Percentiles rank a stretch among this genome's conserved stretches.
These are phyloP conservation scores for Spatulosminthurus flaviceps DNA, from an alignment of 2,888 invertebrate species.

Conservation along the genomic window DNA sequence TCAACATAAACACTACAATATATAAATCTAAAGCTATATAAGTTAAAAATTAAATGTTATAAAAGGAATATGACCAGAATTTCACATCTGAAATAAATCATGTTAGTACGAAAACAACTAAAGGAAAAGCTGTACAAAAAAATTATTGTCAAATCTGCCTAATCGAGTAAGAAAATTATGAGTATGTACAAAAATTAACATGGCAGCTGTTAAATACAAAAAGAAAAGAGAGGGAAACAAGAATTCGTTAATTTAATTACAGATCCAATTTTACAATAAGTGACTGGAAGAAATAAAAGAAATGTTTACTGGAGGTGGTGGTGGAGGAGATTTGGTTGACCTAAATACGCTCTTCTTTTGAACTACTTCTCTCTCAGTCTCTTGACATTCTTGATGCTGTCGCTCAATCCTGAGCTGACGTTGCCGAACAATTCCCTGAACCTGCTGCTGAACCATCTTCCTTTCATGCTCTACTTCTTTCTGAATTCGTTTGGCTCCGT, in stretches of 20 bases:
- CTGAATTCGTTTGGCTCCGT: conserved; percentile 59
- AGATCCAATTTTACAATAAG: not conserved
- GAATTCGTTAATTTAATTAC: not conserved
- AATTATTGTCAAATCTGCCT: too few species aligned
- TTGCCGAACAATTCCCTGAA: conserved; percentile 61
- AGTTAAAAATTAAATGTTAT: conserved; percentile 15
- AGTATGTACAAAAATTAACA: not conserved
- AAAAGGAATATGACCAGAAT: conserved; percentile 22
- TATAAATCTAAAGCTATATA: not conserved
- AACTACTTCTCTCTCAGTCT: conserved; percentile 65
- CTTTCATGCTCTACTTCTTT: conserved; percentile 63
- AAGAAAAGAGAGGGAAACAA: conserved; percentile 6
- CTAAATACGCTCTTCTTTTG: conserved; percentile 56
- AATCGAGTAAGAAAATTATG: too few species aligned
- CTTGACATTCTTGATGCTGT: conserved; percentile 65
- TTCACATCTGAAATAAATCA: not conserved
- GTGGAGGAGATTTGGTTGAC: conserved; percentile 66
- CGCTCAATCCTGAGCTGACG: conserved; percentile 63
- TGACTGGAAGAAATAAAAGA: not conserved
- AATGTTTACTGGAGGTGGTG: conserved; percentile 72
- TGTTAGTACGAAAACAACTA: not conserved
- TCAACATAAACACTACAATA: conserved; percentile 1
- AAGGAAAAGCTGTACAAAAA: not conserved
- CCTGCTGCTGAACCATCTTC: conserved; percentile 63
- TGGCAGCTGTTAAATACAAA: conserved; percentile 18